A percentile compares a stretch with the other conserved stretches of the same genome.
Evolutionary conservation across 2,888 invertebrate genomes (phyloP).

Genomic region (Pycnomerus fuliginosus): DNA sequence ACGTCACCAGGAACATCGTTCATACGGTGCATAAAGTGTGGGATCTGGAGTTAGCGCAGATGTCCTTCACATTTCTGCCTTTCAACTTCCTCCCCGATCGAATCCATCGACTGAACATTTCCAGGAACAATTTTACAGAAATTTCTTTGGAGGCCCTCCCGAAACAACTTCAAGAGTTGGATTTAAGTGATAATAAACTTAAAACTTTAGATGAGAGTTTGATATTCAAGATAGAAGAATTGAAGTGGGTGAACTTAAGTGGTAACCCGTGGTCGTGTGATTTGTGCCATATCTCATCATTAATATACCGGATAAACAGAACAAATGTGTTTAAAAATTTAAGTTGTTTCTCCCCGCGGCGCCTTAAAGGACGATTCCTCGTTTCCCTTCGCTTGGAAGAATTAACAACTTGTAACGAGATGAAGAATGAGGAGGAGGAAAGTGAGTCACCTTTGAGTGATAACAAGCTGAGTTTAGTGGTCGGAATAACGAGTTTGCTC

Average conservation of each 20-base stretch:
- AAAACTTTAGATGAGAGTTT: slow-evolving; percentile 62
- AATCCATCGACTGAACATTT: slow-evolving; percentile 68
- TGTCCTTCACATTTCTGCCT: slow-evolving; percentile 59
- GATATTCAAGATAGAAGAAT: slow-evolving; percentile 59
- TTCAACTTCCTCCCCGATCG: slow-evolving; percentile 61
- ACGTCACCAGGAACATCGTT: slow-evolving; percentile 60
- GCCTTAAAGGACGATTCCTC: slow-evolving; percentile 55
- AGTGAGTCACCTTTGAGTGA: slow-evolving; percentile 47
- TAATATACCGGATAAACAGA: slow-evolving; percentile 60
- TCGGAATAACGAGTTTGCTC: slow-evolving; percentile 53
- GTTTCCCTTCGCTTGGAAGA: slow-evolving; percentile 47
- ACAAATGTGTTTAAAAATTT: slow-evolving; percentile 57
- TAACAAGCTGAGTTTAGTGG: slow-evolving; percentile 54
- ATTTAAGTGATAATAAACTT: slow-evolving; percentile 73
- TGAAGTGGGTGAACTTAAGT: slow-evolving; percentile 58
- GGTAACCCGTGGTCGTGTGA: slow-evolving; percentile 71
- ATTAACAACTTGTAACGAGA: slow-evolving; percentile 54
- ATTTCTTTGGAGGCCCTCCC: slow-evolving; percentile 61
- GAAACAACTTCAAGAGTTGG: slow-evolving; percentile 62
- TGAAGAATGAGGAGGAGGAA: slow-evolving; percentile 54
- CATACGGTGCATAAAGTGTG: slow-evolving; percentile 61
- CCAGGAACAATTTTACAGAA: slow-evolving; percentile 66
- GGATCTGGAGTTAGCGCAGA: slow-evolving; percentile 61
- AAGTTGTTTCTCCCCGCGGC: slow-evolving; percentile 61
- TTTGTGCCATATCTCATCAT: slow-evolving; percentile 61